Percentiles rank a stretch among this genome's conserved stretches.
phyloP scores from a whole-genome alignment of 2,113 vertebrate genomes.

The Numida meleagris region DNA sequence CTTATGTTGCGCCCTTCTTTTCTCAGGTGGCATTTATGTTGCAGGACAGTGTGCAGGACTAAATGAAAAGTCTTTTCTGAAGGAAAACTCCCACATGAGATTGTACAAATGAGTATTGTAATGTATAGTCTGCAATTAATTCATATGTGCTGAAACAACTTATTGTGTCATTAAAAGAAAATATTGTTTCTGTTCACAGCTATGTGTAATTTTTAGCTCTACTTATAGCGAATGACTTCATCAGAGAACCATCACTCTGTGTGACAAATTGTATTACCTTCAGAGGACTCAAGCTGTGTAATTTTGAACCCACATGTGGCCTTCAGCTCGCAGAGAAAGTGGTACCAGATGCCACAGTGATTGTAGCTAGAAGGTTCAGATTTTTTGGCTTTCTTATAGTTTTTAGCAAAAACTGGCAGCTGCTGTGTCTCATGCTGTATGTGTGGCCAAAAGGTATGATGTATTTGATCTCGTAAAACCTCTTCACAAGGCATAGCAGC shows the following conservation, averaged over 20 bases:
- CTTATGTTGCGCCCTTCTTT: background rate
- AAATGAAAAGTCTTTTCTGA: background rate
- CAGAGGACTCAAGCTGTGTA: background rate
- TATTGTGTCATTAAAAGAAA: background rate
- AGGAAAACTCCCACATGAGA: background rate
- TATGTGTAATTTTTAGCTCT: background rate
- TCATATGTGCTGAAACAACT: background rate
- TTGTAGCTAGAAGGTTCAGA: background rate
- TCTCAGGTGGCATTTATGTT: background rate
- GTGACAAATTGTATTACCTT: slow-evolving; percentile 14
- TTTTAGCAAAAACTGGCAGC: background rate
- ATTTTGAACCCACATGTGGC: background rate
- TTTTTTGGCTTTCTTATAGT: background rate
- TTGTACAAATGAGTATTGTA: background rate
- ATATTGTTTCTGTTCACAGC: background rate
- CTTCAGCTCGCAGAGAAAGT: background rate
- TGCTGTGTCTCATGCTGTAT: background rate
- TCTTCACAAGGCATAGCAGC: background rate
- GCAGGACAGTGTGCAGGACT: background rate
- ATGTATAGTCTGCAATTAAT: background rate
- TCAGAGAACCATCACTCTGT: background rate
- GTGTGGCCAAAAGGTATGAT: background rate
- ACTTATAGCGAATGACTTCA: background rate
- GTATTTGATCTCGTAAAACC: background rate
- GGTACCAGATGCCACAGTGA: background rate